Conservation (phyloP, 2,797 vertebrate genomes). For the Crypturellus tataupa region DNA sequence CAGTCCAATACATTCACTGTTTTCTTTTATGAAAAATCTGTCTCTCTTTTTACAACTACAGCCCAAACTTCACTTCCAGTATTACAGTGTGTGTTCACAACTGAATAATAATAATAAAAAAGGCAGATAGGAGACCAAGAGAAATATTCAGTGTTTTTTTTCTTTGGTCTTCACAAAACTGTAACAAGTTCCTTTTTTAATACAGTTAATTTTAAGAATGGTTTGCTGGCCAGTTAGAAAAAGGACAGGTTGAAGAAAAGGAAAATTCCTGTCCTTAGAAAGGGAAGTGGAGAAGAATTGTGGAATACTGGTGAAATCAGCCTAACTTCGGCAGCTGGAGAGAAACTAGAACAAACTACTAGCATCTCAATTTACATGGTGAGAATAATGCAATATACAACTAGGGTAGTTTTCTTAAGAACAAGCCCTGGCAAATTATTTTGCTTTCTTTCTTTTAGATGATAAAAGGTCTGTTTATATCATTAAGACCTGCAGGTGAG, state of each 20-base stretch:
- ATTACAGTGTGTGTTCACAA: neutral
- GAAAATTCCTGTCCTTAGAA: neutral
- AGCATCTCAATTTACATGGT: neutral
- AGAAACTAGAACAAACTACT: neutral
- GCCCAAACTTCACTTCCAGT: neutral
- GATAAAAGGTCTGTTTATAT: neutral
- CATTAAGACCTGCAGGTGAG: neutral
- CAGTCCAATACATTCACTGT: neutral
- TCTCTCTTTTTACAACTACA: neutral
- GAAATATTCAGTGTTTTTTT: constrained; percentile 9
- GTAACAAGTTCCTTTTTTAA: neutral
- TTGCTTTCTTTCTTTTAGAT: neutral
- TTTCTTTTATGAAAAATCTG: neutral
- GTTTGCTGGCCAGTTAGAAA: neutral
- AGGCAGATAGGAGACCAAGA: neutral
- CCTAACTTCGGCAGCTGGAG: neutral
- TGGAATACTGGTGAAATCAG: neutral
- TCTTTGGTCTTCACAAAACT: neutral
- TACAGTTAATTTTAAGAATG: neutral
- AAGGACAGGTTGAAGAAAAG: neutral
- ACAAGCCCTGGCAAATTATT: neutral
- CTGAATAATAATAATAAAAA: neutral
- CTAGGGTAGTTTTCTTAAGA: neutral
- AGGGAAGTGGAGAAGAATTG: neutral
- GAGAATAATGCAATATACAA: neutral